Percentiles rank a stretch among this genome's conserved stretches.
Evolutionary conservation across 2,797 vertebrate genomes (phyloP).

Genomic region (Myripristis jacobus): DNA sequence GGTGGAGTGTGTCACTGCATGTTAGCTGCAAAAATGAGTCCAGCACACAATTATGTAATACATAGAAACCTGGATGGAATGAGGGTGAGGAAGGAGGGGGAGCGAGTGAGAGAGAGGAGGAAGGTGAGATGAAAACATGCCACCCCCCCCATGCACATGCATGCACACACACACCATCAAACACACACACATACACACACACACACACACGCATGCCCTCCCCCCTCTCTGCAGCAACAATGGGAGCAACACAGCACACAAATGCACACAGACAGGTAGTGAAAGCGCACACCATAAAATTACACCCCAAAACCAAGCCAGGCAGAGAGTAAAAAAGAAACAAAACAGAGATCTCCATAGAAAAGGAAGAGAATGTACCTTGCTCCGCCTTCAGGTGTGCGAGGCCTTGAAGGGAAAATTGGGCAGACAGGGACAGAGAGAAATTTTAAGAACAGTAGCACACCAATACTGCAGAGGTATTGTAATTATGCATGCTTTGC

Average conservation of each 20-base stretch:
- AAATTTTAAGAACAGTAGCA: slow-evolving; percentile 75
- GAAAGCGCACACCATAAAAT: slow-evolving; percentile 46
- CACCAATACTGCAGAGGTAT: slow-evolving; percentile 83
- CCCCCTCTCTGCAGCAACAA: slow-evolving; percentile 51
- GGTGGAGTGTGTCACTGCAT: slow-evolving; percentile 62
- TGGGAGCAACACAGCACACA: slow-evolving; percentile 56
- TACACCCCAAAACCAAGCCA: slow-evolving; percentile 59
- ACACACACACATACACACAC: slow-evolving; percentile 25
- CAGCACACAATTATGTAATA: slow-evolving; percentile 71
- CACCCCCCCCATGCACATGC: too few species aligned
- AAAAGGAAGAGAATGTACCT: slow-evolving; percentile 87
- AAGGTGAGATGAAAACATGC: slow-evolving; percentile 66
- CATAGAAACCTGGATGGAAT: slow-evolving; percentile 62
- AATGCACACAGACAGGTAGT: slow-evolving; percentile 73
- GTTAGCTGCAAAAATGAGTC: slow-evolving; percentile 65
- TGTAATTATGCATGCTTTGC: slow-evolving; percentile 84
- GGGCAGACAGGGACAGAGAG: slow-evolving; percentile 72
- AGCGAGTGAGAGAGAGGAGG: slow-evolving; percentile 2
- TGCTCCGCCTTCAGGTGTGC: slow-evolving; percentile 97
- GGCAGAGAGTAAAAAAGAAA: slow-evolving; percentile 31
- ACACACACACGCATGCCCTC: slow-evolving; percentile 26
- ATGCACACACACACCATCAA: slow-evolving; percentile 23
- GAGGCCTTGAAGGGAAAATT: slow-evolving; percentile 88
- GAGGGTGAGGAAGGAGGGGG: slow-evolving; percentile 42
- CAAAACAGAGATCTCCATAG: slow-evolving; percentile 24